Base-by-base conservation (phyloP, 2,888 invertebrate species). In the Tetranychus piercei region DNA sequence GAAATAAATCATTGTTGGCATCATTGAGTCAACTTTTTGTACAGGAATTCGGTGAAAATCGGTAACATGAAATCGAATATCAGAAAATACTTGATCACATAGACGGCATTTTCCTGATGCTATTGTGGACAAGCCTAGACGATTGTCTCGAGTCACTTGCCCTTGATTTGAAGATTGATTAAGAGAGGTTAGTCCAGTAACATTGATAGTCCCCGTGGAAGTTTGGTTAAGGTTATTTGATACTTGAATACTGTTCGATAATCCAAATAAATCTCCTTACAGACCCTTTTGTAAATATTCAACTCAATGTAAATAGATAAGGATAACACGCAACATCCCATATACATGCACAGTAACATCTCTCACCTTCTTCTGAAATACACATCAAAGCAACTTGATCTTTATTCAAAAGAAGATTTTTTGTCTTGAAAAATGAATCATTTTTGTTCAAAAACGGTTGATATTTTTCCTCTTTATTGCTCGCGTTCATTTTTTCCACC, bases 221-320 rank as follows among this genome's bases (percentile, higher is more conserved):
- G 7, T 69, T 69, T 20, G 23, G n/a, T 23, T 22, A 69, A 20
- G 23, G n/a, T 69, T 69, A 20, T 9, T 69, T 22, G 69, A 69
- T 22, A n/a, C n/a, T n/a, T n/a, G 74, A 3, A 6, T 76, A 18
- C 73, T 74, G 2, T 66, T 75, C 18, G 73, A 76, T 74, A 73
- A 78, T 44, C 73, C 74, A 15, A 74, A 70, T 15, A 76, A 75
- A 22, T 72, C 76, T 11, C 78, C 78, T 1, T 78, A 77, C 34
- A 73, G 76, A 34, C 34, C 34, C 4, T 77, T 74, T 43, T 73
- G 73, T 44, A 34, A 34, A 34, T 3, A 34, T 34, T 34, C 34
- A 34, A 34, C 4, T 34, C 34, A 34, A 4, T 34, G 34, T 34
- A 34, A 34, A 34, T 34, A 34, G 34, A 34, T 34, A 34, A 34